Percentiles rank a stretch among this genome's conserved stretches.
Evolutionary conservation across 2,888 invertebrate species (phyloP).

Genomic region (Lithodes maja): DNA sequence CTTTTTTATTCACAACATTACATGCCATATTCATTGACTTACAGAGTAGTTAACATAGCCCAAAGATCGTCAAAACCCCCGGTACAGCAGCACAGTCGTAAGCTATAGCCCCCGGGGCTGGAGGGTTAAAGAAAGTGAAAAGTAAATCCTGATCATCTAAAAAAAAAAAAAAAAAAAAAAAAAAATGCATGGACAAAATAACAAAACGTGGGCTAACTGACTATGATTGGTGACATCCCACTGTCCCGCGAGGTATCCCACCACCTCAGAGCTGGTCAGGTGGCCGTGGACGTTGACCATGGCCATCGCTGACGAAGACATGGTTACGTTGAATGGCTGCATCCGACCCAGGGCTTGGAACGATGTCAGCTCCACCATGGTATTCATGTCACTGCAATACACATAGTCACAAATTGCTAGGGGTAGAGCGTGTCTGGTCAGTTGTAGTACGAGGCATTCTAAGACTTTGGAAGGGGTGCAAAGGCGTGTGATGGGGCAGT

Average conservation of each 20-base stretch:
- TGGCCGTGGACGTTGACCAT: slow-evolving; percentile 96
- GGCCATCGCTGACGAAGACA: slow-evolving; percentile 89
- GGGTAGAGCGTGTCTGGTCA: too few relatives aligned
- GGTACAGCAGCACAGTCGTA: too few relatives aligned
- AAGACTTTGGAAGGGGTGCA: too few relatives aligned
- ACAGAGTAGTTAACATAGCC: too few relatives aligned
- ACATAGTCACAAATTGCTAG: too few relatives aligned
- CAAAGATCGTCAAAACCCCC: too few relatives aligned
- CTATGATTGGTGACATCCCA: slow-evolving; percentile 97
- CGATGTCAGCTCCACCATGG: slow-evolving; percentile 90
- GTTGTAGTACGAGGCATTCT: too few relatives aligned
- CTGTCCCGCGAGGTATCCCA: slow-evolving; percentile 95
- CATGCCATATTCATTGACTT: too few relatives aligned
- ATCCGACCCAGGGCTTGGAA: slow-evolving; percentile 92
- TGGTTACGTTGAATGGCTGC: slow-evolving; percentile 92
- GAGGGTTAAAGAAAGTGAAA: not conserved
- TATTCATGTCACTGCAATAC: slow-evolving; percentile 87
- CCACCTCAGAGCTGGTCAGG: slow-evolving; percentile 93
- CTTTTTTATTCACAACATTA: too few relatives aligned
- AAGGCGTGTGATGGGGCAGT: too few relatives aligned
- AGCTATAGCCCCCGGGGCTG: too few relatives aligned
- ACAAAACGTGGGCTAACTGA: slow-evolving; percentile 77
- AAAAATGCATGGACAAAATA: not conserved
- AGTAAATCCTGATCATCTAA: not conserved
- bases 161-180: not conserved